These are phyloP conservation scores for Crotalus horridus DNA, from an alignment of 2,113 vertebrate species.

Conservation along the genomic window DNA sequence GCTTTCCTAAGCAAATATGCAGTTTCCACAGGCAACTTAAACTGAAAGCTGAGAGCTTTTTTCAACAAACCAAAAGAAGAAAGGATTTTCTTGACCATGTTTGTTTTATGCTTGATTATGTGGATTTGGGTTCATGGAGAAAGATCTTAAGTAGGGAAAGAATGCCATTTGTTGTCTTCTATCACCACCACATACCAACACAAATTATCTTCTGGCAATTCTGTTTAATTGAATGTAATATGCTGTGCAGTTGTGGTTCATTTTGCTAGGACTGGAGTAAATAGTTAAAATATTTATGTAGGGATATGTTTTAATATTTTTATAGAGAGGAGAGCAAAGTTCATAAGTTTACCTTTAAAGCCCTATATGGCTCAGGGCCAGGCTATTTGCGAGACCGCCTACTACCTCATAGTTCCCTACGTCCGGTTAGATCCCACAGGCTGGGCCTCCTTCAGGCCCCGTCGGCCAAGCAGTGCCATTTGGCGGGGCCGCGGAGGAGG, in stretches of 20 bases:
- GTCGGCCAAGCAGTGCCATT: no score
- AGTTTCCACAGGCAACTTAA: slow-evolving; percentile 18
- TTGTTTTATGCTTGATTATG: slow-evolving; percentile 5
- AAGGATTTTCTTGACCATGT: slow-evolving; percentile 12
- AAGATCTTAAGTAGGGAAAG: neutral
- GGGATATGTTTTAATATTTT: neutral
- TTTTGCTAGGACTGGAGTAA: neutral
- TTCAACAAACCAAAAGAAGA: slow-evolving; percentile 6
- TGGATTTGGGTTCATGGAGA: neutral
- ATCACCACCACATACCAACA: neutral
- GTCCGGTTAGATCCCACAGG: no score
- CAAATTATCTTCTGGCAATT: neutral
- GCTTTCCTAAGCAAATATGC: slow-evolving; percentile 10
- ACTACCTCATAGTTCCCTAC: no score
- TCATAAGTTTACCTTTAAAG: no score
- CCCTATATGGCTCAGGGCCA: no score
- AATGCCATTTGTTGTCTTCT: neutral
- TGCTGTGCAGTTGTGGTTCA: neutral
- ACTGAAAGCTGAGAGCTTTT: neutral
- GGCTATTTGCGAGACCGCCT: no score
- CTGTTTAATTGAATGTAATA: slow-evolving; percentile 17
- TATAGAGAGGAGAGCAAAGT: neutral
- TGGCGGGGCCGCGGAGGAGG: no score
- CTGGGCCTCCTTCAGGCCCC: no score
- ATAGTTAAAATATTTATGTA: neutral